Evolutionary conservation across 2,113 vertebrate genomes (phyloP).

Genomic region (Atlantisia rogersi): DNA sequence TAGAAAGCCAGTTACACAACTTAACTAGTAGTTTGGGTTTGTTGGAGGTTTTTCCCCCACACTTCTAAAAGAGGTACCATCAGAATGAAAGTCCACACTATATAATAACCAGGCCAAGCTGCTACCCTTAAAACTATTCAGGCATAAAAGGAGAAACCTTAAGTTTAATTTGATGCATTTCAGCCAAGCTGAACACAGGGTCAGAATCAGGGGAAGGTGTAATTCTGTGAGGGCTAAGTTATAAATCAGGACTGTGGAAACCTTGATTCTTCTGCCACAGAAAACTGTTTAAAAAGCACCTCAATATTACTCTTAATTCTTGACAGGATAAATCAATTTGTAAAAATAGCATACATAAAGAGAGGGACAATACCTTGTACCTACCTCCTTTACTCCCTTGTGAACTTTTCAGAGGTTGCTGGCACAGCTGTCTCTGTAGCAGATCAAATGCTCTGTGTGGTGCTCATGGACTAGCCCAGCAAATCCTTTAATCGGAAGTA

Average conservation of each 20-base stretch:
- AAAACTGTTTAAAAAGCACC: neutral
- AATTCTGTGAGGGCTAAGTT: neutral
- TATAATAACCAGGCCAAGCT: neutral
- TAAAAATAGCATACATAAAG: neutral
- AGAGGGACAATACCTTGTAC: neutral
- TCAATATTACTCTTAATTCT: neutral
- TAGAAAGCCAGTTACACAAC: neutral
- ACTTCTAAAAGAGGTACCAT: neutral
- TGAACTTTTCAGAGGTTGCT: neutral
- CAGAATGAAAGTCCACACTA: neutral
- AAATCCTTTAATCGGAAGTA: conserved; percentile 22
- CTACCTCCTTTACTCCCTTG: neutral
- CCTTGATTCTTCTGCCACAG: neutral
- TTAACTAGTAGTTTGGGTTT: neutral
- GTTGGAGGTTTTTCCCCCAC: neutral
- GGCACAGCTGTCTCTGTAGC: neutral
- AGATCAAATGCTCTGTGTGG: neutral
- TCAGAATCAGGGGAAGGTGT: neutral
- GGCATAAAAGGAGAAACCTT: neutral
- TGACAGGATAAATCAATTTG: neutral
- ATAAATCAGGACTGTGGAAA: neutral
- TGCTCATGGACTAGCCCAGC: neutral
- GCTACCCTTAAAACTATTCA: neutral
- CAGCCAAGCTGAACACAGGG: neutral
- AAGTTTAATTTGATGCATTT: neutral